phyloP scores from a whole-genome alignment of 1,140 invertebrate genomes.

The Conus betulinus region DNA sequence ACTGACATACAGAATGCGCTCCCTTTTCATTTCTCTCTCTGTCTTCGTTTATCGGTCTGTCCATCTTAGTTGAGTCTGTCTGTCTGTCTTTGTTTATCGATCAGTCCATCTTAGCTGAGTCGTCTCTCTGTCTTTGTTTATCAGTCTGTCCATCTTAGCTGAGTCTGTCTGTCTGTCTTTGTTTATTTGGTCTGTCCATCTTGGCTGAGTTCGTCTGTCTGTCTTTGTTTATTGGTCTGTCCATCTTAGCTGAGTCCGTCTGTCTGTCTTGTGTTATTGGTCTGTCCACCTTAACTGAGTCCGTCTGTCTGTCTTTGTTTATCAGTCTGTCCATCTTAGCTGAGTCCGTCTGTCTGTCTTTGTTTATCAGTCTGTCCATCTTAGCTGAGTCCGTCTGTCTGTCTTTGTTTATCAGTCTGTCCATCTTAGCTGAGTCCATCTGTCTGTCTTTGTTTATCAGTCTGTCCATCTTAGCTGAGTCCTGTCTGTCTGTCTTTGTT shows the following conservation, averaged over 20 bases:
- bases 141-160: too few relatives aligned
- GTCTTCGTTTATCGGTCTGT: too few relatives aligned
- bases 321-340: too few relatives aligned
- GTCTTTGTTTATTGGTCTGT: background rate
- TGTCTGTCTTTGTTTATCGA: background rate
- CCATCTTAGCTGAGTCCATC: background rate
- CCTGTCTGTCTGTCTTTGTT: constrained; percentile 1
- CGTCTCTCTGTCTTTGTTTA: background rate
- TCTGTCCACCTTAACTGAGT: too few relatives aligned
- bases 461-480: too few relatives aligned
- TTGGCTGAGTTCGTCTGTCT: background rate
- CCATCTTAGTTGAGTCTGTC: background rate
- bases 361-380: background rate
- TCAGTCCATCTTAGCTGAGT: too few relatives aligned
- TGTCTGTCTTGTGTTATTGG: background rate
- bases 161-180: constrained; percentile 1
- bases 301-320: background rate
- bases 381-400: background rate
- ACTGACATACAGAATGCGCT: too few relatives aligned
- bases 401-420: background rate
- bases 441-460: background rate
- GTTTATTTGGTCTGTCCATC: too few relatives aligned
- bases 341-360: background rate
- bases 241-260: background rate
- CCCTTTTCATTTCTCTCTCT: too few relatives aligned